Evolutionary conservation across 2,888 invertebrate genomes (phyloP).

Genomic region (Mantis religiosa): DNA sequence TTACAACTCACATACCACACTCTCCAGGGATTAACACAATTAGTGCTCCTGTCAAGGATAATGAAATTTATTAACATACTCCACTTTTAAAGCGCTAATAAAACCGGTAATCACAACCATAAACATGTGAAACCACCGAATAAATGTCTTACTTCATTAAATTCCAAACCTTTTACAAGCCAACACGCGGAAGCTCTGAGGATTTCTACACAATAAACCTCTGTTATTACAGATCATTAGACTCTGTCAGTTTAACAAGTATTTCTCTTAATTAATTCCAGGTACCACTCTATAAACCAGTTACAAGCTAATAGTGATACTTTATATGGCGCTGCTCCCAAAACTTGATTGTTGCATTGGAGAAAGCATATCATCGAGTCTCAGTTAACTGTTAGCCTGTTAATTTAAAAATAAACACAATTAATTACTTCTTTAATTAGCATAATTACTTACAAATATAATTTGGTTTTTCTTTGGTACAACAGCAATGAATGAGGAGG

Average conservation of each 20-base stretch:
- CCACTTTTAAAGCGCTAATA: neutral
- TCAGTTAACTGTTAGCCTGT: too few species aligned
- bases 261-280: neutral
- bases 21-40: neutral
- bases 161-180: neutral
- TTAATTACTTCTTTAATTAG: too few species aligned
- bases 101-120: neutral
- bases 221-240: neutral
- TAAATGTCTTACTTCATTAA: neutral
- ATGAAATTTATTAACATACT: neutral
- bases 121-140: neutral
- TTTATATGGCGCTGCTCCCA: neutral
- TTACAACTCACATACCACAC: too few species aligned
- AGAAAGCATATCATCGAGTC: neutral
- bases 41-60: neutral
- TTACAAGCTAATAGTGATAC: too few species aligned
- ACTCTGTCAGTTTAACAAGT: neutral
- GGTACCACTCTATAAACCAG: neutral
- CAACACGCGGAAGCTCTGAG: neutral
- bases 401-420: too few species aligned
- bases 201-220: neutral
- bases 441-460: too few species aligned
- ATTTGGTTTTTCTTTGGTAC: too few species aligned
- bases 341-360: neutral
- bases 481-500: too few species aligned